phyloP scores from a whole-genome alignment of 1,140 invertebrate genomes.

The Atta cephalotes region DNA sequence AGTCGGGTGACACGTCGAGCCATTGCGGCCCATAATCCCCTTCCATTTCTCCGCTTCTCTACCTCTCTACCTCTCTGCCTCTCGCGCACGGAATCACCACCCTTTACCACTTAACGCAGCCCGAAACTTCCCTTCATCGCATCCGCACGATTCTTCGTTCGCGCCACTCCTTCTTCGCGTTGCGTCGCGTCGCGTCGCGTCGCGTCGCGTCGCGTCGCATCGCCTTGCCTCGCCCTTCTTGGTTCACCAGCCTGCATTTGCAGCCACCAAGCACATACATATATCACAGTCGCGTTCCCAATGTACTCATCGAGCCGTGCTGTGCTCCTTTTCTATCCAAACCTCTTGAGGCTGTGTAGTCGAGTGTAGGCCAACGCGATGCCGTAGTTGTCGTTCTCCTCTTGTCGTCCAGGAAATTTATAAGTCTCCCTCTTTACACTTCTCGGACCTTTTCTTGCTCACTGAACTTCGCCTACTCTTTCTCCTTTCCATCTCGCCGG shows the following conservation, averaged over 20 bases:
- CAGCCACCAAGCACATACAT: conserved; percentile 60
- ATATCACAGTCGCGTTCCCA: conserved; percentile 64
- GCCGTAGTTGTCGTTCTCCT: conserved; percentile 25
- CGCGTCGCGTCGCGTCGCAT: background rate
- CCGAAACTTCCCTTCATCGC: conserved; percentile 62
- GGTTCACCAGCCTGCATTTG: conserved; percentile 69
- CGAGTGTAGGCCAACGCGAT: conserved; percentile 41
- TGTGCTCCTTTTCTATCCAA: background rate
- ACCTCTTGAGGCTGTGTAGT: background rate
- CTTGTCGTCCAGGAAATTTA: conserved; percentile 64
- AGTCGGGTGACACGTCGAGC: conserved; percentile 76
- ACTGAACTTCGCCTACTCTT: conserved; percentile 76
- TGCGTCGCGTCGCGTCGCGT: background rate
- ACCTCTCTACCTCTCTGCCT: background rate
- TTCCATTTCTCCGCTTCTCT: conserved; percentile 5
- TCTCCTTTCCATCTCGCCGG: conserved; percentile 27
- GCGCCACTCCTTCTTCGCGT: conserved; percentile 21
- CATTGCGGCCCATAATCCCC: conserved; percentile 75
- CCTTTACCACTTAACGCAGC: conserved; percentile 58
- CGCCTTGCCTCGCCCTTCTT: conserved; percentile 28
- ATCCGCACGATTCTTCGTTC: conserved; percentile 49
- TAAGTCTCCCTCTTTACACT: conserved; percentile 72
- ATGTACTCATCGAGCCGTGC: conserved; percentile 70
- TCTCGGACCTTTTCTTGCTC: conserved; percentile 74
- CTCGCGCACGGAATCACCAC: conserved; percentile 9